Percentiles rank a stretch among this genome's conserved stretches.
phyloP scores from a whole-genome alignment of 1,140 invertebrate genomes.

The Meloidogyne floridensis region DNA sequence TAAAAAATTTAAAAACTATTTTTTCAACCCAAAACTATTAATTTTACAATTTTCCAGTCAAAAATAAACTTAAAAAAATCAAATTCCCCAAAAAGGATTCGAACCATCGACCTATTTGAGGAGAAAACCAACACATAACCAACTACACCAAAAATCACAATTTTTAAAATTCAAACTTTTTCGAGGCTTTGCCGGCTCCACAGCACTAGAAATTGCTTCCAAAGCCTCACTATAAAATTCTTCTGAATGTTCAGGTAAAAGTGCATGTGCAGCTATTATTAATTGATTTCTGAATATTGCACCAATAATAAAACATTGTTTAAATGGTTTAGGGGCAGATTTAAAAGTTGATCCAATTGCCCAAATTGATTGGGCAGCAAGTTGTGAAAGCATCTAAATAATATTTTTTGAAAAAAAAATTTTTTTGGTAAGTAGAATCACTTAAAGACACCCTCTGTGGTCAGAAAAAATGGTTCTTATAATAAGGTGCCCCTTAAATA shows the following conservation, averaged over 20 bases:
- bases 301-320: constrained; percentile 3
- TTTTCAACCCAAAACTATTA: too few species aligned
- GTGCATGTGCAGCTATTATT: constrained; percentile 11
- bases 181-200: not conserved
- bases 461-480: too few species aligned
- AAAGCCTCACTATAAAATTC: constrained; percentile 12
- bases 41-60: too few species aligned
- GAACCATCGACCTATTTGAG: too few species aligned
- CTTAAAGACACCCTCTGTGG: too few species aligned
- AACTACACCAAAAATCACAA: too few species aligned
- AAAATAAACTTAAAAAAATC: too few species aligned
- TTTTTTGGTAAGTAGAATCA: too few species aligned
- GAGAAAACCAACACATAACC: too few species aligned
- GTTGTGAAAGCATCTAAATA: not conserved
- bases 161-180: not conserved
- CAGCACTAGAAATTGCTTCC: not conserved
- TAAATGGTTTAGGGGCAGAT: not conserved
- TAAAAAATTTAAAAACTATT: not conserved
- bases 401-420: not conserved
- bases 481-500: too few species aligned
- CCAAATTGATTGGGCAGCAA: not conserved
- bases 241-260: constrained; percentile 10
- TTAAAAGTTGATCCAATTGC: not conserved
- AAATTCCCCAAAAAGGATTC: too few species aligned
- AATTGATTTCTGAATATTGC: not conserved